A percentile compares a stretch with the other conserved stretches of the same genome.
Evolutionary conservation across 2,888 invertebrate species (phyloP).

Genomic region (Caenorhabditis wallacei): DNA sequence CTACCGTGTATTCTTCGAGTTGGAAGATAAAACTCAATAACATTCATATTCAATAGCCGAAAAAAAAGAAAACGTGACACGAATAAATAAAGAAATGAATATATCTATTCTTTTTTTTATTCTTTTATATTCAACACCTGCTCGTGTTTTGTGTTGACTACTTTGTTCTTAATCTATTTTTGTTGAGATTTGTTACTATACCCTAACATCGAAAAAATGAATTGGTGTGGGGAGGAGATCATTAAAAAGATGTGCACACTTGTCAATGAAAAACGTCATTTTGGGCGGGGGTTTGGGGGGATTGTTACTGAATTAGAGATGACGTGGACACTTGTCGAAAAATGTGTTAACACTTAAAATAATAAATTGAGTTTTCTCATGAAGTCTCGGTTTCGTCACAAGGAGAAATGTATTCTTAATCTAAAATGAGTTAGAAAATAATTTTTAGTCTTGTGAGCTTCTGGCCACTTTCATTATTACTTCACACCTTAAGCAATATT

Average conservation of each 20-base stretch:
- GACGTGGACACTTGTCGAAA: not conserved
- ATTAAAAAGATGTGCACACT: not conserved
- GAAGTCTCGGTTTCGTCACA: too few relatives aligned
- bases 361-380: too few relatives aligned
- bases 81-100: slow-evolving; percentile 28
- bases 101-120: slow-evolving; percentile 3
- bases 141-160: not conserved
- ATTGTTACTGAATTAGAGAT: not conserved
- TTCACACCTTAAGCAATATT: too few relatives aligned
- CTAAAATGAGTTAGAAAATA: too few relatives aligned
- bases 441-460: too few relatives aligned
- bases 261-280: not conserved
- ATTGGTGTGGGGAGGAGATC: not conserved
- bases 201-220: not conserved
- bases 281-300: not conserved
- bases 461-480: too few relatives aligned
- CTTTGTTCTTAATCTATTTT: not conserved
- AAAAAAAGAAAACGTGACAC: slow-evolving; percentile 12
- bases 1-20: slow-evolving; percentile 55
- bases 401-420: too few relatives aligned
- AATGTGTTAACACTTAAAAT: too few relatives aligned
- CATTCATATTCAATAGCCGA: not conserved
- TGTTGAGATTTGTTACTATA: too few relatives aligned
- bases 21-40: slow-evolving; percentile 11
- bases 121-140: slow-evolving; percentile 12